phyloP scores from a whole-genome alignment of 2,888 invertebrate species.

The Pollenia labialis region DNA sequence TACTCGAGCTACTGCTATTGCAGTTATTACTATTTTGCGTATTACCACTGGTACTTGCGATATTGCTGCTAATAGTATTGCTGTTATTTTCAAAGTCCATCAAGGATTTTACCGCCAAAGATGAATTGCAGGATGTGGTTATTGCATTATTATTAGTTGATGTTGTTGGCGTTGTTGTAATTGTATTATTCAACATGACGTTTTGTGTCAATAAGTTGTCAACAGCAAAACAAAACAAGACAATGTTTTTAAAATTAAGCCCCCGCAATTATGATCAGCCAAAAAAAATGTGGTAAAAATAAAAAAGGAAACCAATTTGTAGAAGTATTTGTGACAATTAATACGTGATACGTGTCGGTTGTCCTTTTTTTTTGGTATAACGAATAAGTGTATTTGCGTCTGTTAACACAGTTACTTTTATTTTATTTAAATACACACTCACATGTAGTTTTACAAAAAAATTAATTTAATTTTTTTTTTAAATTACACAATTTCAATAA shows the following conservation, averaged over 20 bases:
- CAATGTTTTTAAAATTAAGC: slow-evolving; percentile 6
- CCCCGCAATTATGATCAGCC: not conserved
- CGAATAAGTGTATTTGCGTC: slow-evolving; percentile 16
- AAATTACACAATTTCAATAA: slow-evolving; percentile 36
- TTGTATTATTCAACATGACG: slow-evolving; percentile 74
- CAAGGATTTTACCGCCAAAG: slow-evolving; percentile 53
- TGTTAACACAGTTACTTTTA: slow-evolving; percentile 36
- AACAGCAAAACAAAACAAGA: slow-evolving; percentile 31
- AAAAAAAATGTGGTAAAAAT: slow-evolving; percentile 34
- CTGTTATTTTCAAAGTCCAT: slow-evolving; percentile 69
- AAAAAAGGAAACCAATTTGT: slow-evolving; percentile 59
- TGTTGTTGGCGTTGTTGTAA: slow-evolving; percentile 64
- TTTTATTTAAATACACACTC: slow-evolving; percentile 38
- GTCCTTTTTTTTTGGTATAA: slow-evolving; percentile 25
- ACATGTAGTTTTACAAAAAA: slow-evolving; percentile 43
- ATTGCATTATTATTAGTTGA: slow-evolving; percentile 31
- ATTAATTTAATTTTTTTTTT: slow-evolving; percentile 25
- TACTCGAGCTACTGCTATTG: not conserved
- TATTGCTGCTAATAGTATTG: slow-evolving; percentile 74
- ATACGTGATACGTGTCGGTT: slow-evolving; percentile 45
- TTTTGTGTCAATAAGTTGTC: slow-evolving; percentile 44
- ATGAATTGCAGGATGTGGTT: slow-evolving; percentile 39
- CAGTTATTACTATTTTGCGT: not conserved
- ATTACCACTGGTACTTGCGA: slow-evolving; percentile 60
- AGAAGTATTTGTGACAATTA: slow-evolving; percentile 45